Percentiles rank a stretch among this genome's conserved stretches.
Evolutionary conservation across 2,888 invertebrate species (phyloP).

Genomic region (Drosophila robusta): DNA sequence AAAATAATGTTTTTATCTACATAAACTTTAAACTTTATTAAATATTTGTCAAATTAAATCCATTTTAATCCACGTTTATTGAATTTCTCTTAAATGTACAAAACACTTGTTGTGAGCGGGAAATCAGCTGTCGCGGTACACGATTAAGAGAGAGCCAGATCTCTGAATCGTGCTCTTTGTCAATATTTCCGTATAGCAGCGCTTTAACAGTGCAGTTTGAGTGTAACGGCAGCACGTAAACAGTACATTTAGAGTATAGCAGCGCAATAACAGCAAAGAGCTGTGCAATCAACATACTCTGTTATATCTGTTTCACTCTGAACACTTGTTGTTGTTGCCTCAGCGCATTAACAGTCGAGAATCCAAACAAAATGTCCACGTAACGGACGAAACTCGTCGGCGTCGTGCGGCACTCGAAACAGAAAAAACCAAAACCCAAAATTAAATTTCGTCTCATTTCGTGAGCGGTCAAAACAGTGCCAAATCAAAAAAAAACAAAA

Average conservation of each 20-base stretch:
- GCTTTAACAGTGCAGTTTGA: constrained; percentile 24
- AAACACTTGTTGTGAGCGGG: constrained; percentile 53
- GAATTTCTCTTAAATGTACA: constrained; percentile 18
- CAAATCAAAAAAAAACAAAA: constrained; percentile 48
- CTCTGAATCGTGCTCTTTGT: no score
- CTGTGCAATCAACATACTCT: constrained; percentile 4
- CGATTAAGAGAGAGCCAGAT: no score
- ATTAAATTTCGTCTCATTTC: constrained; percentile 43
- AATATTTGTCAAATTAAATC: no score
- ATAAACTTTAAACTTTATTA: no score
- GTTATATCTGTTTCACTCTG: constrained; percentile 15
- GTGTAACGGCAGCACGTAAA: constrained; percentile 21
- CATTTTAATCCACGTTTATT: no score
- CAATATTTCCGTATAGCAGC: constrained; percentile 1
- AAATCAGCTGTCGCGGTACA: constrained; percentile 12
- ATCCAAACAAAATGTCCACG: constrained; percentile 70
- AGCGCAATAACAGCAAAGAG: constrained; percentile 20
- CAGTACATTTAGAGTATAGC: constrained; percentile 21
- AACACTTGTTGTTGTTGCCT: constrained; percentile 57
- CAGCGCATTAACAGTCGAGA: constrained; percentile 71
- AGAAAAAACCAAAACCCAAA: constrained; percentile 13
- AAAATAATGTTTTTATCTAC: no score
- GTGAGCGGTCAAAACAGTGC: constrained; percentile 46
- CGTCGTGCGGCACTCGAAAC: constrained; percentile 47
- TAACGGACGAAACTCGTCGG: constrained; percentile 70